Conservation (phyloP, 2,113 vertebrate species). For the Muscicapa adusta region DNA sequence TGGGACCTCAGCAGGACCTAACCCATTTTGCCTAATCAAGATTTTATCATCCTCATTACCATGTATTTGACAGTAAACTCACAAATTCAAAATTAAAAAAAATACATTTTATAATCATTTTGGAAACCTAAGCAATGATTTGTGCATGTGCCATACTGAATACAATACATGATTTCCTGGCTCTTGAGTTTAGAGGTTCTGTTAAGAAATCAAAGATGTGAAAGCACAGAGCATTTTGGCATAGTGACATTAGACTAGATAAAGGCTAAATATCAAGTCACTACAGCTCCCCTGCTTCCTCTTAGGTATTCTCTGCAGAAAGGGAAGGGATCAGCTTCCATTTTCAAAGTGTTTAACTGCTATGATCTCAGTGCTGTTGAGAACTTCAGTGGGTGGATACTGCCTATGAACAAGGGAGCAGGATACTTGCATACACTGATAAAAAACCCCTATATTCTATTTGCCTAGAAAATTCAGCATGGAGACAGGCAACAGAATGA, state of each 20-base stretch:
- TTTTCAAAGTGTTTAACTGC: not conserved
- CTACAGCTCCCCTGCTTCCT: not conserved
- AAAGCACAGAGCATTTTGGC: not conserved
- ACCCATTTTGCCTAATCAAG: not conserved
- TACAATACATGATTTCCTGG: not conserved
- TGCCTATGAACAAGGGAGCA: not conserved
- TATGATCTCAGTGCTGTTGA: not conserved
- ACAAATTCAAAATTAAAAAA: not conserved
- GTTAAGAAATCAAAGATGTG: not conserved
- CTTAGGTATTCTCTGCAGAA: not conserved
- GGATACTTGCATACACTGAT: not conserved
- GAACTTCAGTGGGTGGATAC: fast-evolving
- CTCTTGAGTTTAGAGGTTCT: not conserved
- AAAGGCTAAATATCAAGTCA: not conserved
- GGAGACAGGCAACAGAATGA: not conserved
- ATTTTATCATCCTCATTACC: not conserved
- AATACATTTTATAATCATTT: not conserved
- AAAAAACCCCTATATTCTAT: fast-evolving
- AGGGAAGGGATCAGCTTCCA: not conserved
- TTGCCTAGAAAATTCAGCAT: not conserved
- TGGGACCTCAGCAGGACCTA: fast-evolving
- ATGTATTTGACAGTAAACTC: not conserved
- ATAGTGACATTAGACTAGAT: not conserved
- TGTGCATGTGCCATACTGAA: fast-evolving
- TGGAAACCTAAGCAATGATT: not conserved